phyloP scores from a whole-genome alignment of 2,113 vertebrate genomes.

The Cheilinus undulatus region DNA sequence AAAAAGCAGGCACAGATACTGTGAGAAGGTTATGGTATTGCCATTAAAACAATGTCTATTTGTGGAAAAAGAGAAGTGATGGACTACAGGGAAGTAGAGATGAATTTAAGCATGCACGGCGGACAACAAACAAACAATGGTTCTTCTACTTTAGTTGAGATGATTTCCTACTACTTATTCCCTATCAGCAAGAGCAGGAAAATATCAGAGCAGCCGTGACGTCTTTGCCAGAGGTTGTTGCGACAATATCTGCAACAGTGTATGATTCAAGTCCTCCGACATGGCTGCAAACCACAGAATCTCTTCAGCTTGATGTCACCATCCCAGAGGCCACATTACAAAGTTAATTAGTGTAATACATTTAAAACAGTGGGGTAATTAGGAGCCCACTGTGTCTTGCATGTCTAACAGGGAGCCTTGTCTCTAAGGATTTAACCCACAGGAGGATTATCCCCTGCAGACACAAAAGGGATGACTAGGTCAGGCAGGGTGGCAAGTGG shows the following conservation, averaged over 20 bases:
- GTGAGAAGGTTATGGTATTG: accelerated
- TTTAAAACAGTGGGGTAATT: constrained; percentile 40
- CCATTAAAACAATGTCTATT: constrained; percentile 13
- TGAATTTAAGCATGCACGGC: accelerated
- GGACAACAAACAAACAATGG: background rate
- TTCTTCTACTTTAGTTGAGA: constrained; percentile 11
- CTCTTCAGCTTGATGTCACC: background rate
- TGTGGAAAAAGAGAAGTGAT: constrained; percentile 27
- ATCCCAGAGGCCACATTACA: background rate
- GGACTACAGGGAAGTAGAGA: background rate
- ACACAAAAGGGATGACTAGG: constrained; percentile 77
- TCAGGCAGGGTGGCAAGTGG: constrained; percentile 58
- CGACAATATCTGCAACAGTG: constrained; percentile 15
- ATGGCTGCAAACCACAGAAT: constrained; percentile 15
- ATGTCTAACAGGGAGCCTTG: constrained; percentile 46
- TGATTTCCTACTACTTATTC: constrained; percentile 1
- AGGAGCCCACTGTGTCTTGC: constrained; percentile 30
- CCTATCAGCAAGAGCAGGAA: background rate
- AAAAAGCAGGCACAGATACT: background rate
- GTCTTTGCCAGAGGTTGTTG: background rate
- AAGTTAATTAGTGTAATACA: constrained; percentile 2
- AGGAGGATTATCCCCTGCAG: constrained; percentile 74
- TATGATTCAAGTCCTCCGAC: background rate
- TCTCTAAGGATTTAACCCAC: constrained; percentile 70
- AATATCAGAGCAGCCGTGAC: background rate